Evolutionary conservation across 1,140 invertebrate species (phyloP).

Genomic region (Drosophila kepulauana): DNA sequence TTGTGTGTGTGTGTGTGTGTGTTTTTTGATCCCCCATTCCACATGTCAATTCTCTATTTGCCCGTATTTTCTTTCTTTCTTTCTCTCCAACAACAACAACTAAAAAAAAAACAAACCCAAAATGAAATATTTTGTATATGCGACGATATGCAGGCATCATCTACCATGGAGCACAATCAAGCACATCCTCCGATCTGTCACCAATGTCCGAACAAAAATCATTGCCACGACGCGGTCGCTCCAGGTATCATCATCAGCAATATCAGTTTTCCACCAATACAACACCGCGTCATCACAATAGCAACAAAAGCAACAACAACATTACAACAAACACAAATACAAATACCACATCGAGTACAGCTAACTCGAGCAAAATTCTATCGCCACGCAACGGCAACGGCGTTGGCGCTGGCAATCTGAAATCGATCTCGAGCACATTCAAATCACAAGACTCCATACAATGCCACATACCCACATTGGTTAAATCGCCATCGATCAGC

Average conservation of each 20-base stretch:
- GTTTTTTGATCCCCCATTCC: slow-evolving; percentile 19
- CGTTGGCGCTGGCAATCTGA: slow-evolving; percentile 62
- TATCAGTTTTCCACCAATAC: slow-evolving; percentile 85
- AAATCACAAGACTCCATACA: slow-evolving; percentile 85
- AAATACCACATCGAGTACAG: slow-evolving; percentile 63
- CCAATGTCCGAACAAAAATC: slow-evolving; percentile 92
- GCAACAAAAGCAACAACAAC: slow-evolving; percentile 79
- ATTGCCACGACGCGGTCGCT: slow-evolving; percentile 88
- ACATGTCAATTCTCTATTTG: slow-evolving; percentile 62
- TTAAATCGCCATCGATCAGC: slow-evolving; percentile 82
- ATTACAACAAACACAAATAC: slow-evolving; percentile 65
- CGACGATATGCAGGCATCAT: slow-evolving; percentile 87
- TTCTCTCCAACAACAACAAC: slow-evolving; percentile 49
- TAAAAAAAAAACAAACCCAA: slow-evolving; percentile 29
- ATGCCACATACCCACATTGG: slow-evolving; percentile 84
- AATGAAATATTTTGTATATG: slow-evolving; percentile 20
- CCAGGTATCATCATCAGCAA: slow-evolving; percentile 87
- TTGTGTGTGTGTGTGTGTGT: slow-evolving; percentile 27
- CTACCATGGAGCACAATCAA: slow-evolving; percentile 91
- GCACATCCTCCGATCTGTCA: slow-evolving; percentile 91
- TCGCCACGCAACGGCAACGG: slow-evolving; percentile 74
- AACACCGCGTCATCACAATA: slow-evolving; percentile 85
- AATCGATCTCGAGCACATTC: slow-evolving; percentile 84
- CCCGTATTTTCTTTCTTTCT: slow-evolving; percentile 75
- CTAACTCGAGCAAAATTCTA: slow-evolving; percentile 76